phyloP scores from a whole-genome alignment of 2,113 vertebrate species.

The Macrotus californicus region DNA sequence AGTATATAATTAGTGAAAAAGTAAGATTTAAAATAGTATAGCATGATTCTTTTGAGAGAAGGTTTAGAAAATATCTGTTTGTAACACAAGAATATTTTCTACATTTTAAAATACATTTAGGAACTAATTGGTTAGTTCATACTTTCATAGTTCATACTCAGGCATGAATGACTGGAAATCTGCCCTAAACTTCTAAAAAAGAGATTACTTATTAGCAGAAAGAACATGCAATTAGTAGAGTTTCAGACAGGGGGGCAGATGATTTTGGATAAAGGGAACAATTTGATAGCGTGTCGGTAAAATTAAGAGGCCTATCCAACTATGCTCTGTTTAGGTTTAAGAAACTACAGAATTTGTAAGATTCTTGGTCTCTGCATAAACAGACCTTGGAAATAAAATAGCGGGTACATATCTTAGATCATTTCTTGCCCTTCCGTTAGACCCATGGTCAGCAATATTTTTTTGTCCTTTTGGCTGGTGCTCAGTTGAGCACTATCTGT shows the following conservation, averaged over 20 bases:
- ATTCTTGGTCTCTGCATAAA: neutral
- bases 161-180: neutral
- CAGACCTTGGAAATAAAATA: neutral
- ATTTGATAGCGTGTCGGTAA: neutral
- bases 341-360: neutral
- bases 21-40: neutral
- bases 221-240: neutral
- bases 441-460: neutral
- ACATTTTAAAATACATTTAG: neutral
- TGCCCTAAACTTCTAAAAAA: neutral
- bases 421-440: neutral
- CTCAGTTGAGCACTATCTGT: neutral
- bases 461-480: neutral
- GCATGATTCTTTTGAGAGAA: neutral
- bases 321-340: neutral
- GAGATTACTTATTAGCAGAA: constrained; percentile 24
- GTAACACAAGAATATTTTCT: neutral
- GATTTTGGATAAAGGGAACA: neutral
- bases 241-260: neutral
- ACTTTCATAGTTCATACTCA: neutral
- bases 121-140: neutral
- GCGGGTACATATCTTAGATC: neutral
- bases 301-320: neutral
- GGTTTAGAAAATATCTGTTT: neutral
- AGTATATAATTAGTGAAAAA: neutral